Evolutionary conservation across 2,113 vertebrate species (phyloP), one percentile per base, ranked within the genome.

Genomic region (Sarotherodon lohbergeri): DNA sequence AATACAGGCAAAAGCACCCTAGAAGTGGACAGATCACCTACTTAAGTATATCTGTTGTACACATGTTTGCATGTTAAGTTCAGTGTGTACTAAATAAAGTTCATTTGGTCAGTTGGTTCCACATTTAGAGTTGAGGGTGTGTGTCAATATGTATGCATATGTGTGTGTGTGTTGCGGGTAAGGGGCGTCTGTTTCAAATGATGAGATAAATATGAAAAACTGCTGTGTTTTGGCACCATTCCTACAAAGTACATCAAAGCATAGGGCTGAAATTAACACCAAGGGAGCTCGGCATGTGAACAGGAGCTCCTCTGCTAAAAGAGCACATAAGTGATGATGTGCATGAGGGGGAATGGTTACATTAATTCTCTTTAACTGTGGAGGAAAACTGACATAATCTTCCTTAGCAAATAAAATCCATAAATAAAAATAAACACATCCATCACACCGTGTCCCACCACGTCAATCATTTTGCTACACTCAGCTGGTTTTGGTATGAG

Each of bases 171-270:
- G 13, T 73, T 71, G 12, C 24, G 41, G 24, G 54, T 43, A 17
- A 17, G 24, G 79, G 73, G 85, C 27, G 61, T 86, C 82, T 90
- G 52, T 85, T 88, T 85, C 85, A 52, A 80, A 89, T 81, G 87
- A 86, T 83, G 66, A 86, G 84, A 91, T 90, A 83, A 85, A 88
- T 88, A 82, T 87, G 61, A 90, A 89, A 91, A 91, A 81, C 81
- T 13, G 87, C 80, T 81, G 73, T 81, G 52, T 89, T 93, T 90
- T 91, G 87, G 91, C 86, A 82, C 68, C 36, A n/a, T 78, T 90
- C 88, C 85, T 87, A 61, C 86, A 79, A 56, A 85, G 36, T 84
- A 89, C 85, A 89, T 86, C 90, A 92, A 93, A 89, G 86, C 84
- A 88, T 46, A 80, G 78, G 66, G 56, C 83, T 86, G 55, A 71